Evolutionary conservation across 2,113 vertebrate species (phyloP), one percentile per base, ranked within the genome.

Genomic region (Neofelis nebulosa): DNA sequence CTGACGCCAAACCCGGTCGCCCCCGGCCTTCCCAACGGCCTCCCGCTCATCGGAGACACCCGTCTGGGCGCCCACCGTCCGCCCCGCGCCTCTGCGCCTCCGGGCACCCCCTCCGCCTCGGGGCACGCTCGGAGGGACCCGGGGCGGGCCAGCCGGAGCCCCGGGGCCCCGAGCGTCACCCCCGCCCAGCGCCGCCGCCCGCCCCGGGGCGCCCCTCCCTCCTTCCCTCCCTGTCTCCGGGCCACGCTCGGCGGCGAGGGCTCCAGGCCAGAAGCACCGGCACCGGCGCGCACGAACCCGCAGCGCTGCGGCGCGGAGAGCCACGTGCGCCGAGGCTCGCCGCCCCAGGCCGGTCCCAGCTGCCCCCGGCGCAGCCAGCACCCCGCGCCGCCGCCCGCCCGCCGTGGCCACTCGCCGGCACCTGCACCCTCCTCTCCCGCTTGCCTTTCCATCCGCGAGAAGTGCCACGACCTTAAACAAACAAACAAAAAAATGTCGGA

Each of bases 381-480:
- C 27, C 41, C 69, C 4, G 23, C 52, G 31, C 95, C 29, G 48
- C 81, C 55, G 11, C 65, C 48, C 16, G 86, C 63, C 45, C 68
- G 55, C 81, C 3, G 45, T 74, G 27, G 55, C 91, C 41, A 12
- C 68, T 23, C 21, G 73, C 61, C 88, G 8, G 82, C 98, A 97
- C 98, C 98, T 97, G 98, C 97, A 71, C 63, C 79, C 38, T 38
- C 68, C 73, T 55, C 65, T 38, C 33, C 41, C 5, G 8, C 85
- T 95, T 68, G 94, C 92, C 82, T 95, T 38, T 31, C 31, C 31
- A 1, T 66, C 19, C 11, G 83, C 21, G 61, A 21, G 86, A 87
- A 73, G 65, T 21, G 63, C 52, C 63, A 38, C 50, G 7, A 84
- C 23, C 81, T 83, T 31, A 55, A 45, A 29, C 73, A 80, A 0